A percentile compares a stretch with the other conserved stretches of the same genome.
These are phyloP conservation scores for Mactra quadrangularis DNA, from an alignment of 1,140 invertebrate genomes.

Conservation along the genomic window DNA sequence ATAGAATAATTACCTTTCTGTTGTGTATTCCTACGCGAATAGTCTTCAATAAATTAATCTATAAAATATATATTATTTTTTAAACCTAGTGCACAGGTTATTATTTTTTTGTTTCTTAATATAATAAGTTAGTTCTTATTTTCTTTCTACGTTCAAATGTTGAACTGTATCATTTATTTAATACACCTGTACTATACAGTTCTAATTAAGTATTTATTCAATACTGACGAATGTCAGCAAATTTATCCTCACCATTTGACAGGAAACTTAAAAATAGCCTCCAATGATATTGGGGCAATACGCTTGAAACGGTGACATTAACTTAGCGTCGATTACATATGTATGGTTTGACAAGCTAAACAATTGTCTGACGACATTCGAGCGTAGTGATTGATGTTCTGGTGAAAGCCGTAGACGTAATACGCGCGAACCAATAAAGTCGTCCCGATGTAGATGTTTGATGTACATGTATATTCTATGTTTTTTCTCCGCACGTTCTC, in stretches of 20 bases:
- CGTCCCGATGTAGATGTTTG: no score
- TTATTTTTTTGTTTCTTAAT: no score
- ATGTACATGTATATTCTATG: neutral
- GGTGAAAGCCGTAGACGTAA: slow-evolving; percentile 17
- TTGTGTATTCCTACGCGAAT: no score
- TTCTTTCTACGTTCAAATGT: no score
- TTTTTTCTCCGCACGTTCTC: neutral
- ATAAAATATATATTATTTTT: no score
- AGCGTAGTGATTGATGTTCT: slow-evolving; percentile 28
- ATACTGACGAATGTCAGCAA: neutral
- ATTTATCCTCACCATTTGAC: neutral
- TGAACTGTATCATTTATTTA: no score
- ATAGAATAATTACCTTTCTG: no score
- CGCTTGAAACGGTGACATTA: slow-evolving; percentile 25
- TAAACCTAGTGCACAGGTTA: no score
- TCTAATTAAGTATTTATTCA: neutral
- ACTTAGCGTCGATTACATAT: slow-evolving; percentile 32
- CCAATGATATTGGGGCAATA: slow-evolving; percentile 9
- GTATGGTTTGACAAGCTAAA: slow-evolving; percentile 46
- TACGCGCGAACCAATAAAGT: slow-evolving; percentile 23
- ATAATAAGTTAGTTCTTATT: no score
- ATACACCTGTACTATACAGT: neutral
- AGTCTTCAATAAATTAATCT: no score
- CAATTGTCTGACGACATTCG: slow-evolving; percentile 34
- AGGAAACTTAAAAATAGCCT: slow-evolving; percentile 26